Percentiles rank a stretch among this genome's conserved stretches.
Evolutionary conservation across 2,888 invertebrate genomes (phyloP).

Genomic region (Palloptera scutellata): DNA sequence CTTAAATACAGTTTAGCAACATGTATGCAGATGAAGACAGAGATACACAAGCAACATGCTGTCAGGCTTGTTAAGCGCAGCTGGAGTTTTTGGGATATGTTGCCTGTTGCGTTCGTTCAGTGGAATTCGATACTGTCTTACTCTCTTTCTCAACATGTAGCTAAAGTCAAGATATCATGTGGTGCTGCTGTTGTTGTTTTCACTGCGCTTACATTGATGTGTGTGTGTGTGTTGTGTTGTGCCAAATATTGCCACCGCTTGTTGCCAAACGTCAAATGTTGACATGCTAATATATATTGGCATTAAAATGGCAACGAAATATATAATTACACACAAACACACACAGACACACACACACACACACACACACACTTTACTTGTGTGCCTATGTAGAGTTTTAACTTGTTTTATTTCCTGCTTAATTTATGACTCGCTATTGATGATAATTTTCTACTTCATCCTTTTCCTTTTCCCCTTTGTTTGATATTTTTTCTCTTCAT

Average conservation of each 20-base stretch:
- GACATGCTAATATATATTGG: conserved; percentile 34
- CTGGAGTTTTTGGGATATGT: too few relatives aligned
- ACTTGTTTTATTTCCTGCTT: conserved; percentile 25
- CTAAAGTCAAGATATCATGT: neutral
- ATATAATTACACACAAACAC: conserved; percentile 5
- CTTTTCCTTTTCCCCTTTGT: neutral
- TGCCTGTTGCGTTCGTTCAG: too few relatives aligned
- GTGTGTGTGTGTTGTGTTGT: too few relatives aligned
- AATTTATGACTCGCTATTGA: conserved; percentile 24
- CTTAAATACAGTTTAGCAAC: too few relatives aligned
- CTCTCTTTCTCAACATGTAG: neutral
- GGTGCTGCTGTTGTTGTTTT: too few relatives aligned
- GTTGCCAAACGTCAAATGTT: conserved; percentile 26
- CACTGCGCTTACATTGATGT: too few relatives aligned
- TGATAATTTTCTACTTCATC: neutral
- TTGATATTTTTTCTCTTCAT: conserved; percentile 1
- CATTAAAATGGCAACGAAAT: conserved; percentile 12
- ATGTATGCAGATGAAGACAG: too few relatives aligned
- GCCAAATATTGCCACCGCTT: conserved; percentile 15
- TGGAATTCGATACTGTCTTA: too few relatives aligned
- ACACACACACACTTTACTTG: neutral
- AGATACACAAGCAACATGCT: too few relatives aligned
- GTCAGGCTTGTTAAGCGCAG: too few relatives aligned
- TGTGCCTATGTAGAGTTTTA: neutral
- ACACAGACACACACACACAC: neutral